Percentiles rank a stretch among this genome's conserved stretches.
Conservation (phyloP, 2,113 vertebrate genomes). For the Pangasianodon gigas region DNA sequence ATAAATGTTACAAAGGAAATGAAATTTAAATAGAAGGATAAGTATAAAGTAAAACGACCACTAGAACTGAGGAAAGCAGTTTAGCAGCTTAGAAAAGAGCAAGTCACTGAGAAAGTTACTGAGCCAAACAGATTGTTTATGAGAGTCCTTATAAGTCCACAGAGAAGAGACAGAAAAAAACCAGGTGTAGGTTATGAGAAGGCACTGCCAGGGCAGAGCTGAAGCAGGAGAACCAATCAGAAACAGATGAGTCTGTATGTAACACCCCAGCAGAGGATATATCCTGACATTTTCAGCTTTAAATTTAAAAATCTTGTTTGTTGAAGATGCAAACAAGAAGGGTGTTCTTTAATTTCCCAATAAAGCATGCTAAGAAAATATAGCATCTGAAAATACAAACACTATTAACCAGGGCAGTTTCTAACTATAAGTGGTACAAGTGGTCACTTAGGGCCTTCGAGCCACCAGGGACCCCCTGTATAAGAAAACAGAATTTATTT, state of each 20-base stretch:
- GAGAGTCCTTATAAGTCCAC: neutral
- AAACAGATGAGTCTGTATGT: neutral
- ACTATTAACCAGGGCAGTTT: neutral
- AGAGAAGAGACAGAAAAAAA: neutral
- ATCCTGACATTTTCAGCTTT: neutral
- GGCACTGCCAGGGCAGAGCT: neutral
- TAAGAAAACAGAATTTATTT: neutral
- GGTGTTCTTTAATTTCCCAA: neutral
- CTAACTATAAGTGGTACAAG: neutral
- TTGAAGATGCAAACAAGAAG: neutral
- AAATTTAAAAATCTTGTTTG: neutral
- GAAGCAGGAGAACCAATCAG: neutral
- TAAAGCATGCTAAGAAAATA: neutral
- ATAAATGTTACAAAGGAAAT: neutral
- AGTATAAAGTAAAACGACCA: neutral
- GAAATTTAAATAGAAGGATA: neutral
- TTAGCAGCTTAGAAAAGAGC: neutral
- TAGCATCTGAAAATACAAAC: neutral
- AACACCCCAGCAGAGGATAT: neutral
- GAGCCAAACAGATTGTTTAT: neutral
- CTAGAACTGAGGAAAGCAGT: no score
- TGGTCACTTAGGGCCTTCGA: neutral
- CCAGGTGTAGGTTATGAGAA: neutral
- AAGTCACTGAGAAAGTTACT: neutral
- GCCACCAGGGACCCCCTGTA: neutral